Conservation (phyloP, 2,113 vertebrate species). For the Chloropsis hardwickii region DNA sequence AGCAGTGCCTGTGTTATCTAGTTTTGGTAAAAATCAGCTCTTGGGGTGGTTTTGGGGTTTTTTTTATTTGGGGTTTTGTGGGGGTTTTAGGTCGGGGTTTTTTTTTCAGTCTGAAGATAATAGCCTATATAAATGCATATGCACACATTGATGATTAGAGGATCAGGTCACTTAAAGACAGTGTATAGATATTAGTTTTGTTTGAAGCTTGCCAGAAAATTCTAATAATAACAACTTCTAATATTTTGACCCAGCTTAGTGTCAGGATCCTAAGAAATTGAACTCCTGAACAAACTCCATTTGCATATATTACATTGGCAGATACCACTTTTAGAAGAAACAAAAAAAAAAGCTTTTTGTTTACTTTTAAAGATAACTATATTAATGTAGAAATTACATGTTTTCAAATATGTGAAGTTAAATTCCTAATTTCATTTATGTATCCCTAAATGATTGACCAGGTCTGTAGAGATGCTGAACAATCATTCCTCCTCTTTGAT, state of each 20-base stretch:
- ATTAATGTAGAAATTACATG: neutral
- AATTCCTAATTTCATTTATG: neutral
- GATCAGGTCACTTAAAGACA: neutral
- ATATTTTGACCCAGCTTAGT: neutral
- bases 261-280: neutral
- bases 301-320: neutral
- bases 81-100: neutral
- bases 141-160: neutral
- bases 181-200: neutral
- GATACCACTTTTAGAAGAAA: neutral
- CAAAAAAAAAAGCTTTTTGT: accelerated
- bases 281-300: neutral
- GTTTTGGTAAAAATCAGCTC: neutral
- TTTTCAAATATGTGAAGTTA: neutral
- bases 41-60: neutral
- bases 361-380: neutral
- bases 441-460: neutral
- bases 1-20: neutral
- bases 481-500: neutral
- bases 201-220: neutral
- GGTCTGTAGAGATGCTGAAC: neutral
- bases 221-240: neutral
- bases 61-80: neutral
- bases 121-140: neutral
- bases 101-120: neutral